phyloP scores from a whole-genome alignment of 2,888 invertebrate species.

The Emesis russula region DNA sequence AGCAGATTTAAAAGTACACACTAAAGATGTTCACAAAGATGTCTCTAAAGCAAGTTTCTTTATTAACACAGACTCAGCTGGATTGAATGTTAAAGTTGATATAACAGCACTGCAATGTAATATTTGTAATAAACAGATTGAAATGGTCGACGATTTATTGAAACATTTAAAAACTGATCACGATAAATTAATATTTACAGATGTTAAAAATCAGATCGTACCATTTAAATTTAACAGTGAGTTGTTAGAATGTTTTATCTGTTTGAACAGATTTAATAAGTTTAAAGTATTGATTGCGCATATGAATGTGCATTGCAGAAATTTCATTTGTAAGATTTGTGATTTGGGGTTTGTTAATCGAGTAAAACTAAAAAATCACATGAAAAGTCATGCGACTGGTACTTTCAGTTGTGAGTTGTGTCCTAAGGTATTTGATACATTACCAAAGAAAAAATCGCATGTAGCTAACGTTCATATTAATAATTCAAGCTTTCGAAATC shows the following conservation, averaged over 20 bases:
- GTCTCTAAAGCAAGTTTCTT: conserved; percentile 63
- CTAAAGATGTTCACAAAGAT: conserved; percentile 56
- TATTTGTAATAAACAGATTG: conserved; percentile 89
- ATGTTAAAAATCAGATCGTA: conserved; percentile 92
- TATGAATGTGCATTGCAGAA: conserved; percentile 91
- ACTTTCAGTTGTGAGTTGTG: no score
- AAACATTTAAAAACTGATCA: conserved; percentile 91
- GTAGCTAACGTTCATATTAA: no score
- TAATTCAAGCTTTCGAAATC: no score
- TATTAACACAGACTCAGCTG: conserved; percentile 75
- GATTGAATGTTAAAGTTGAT: conserved; percentile 92
- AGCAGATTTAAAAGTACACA: conserved; percentile 86
- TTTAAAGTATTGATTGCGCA: conserved; percentile 90
- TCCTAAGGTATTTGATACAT: no score
- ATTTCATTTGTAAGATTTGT: conserved; percentile 90
- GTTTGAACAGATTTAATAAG: conserved; percentile 85
- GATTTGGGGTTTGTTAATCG: conserved; percentile 87
- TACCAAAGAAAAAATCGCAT: no score
- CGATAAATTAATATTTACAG: conserved; percentile 90
- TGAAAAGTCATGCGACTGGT: conserved; percentile 24
- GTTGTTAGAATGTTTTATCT: conserved; percentile 89
- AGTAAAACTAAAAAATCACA: conserved; percentile 75
- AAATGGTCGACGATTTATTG: conserved; percentile 90
- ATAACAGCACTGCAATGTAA: conserved; percentile 91
- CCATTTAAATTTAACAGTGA: conserved; percentile 88